A percentile compares a stretch with the other conserved stretches of the same genome.
Evolutionary conservation across 2,797 vertebrate species (phyloP).

Genomic region (Psittacula echo): DNA sequence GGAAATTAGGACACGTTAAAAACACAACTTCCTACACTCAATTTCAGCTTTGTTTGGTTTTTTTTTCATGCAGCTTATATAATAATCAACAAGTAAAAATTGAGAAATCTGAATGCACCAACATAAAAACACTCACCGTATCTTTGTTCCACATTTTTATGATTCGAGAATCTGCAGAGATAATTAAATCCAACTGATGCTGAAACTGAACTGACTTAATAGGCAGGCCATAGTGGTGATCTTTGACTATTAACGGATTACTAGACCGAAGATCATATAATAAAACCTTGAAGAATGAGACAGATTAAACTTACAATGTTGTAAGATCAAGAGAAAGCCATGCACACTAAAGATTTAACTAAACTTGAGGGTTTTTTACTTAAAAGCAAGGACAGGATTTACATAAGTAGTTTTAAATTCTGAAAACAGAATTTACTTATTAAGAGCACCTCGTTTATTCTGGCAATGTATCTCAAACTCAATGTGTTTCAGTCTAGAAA

Average conservation of each 20-base stretch:
- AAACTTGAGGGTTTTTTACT: not conserved
- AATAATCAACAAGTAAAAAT: not conserved
- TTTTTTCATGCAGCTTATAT: too few relatives aligned
- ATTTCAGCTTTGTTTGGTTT: not conserved
- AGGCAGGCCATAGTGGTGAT: slow-evolving; percentile 94
- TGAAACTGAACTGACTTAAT: slow-evolving; percentile 94
- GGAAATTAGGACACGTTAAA: slow-evolving; percentile 4
- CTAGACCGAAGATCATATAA: slow-evolving; percentile 95
- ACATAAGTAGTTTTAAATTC: not conserved
- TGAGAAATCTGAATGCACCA: not conserved
- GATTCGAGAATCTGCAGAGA: slow-evolving; percentile 94
- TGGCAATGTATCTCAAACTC: not conserved
- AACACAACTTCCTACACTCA: not conserved
- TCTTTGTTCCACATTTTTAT: slow-evolving; percentile 97
- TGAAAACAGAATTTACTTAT: not conserved
- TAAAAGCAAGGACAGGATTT: not conserved
- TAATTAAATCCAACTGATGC: slow-evolving; percentile 85
- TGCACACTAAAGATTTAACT: not conserved
- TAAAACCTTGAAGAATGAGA: slow-evolving; percentile 81
- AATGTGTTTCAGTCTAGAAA: not conserved
- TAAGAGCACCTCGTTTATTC: not conserved
- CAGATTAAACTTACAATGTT: not conserved
- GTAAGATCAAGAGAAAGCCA: not conserved
- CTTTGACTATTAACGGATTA: slow-evolving; percentile 91
- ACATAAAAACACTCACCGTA: slow-evolving; percentile 79